These are phyloP conservation scores for Stichodactyla mertensii DNA, from an alignment of 64 coral and sea anemone genomes.

Conservation along the genomic window DNA sequence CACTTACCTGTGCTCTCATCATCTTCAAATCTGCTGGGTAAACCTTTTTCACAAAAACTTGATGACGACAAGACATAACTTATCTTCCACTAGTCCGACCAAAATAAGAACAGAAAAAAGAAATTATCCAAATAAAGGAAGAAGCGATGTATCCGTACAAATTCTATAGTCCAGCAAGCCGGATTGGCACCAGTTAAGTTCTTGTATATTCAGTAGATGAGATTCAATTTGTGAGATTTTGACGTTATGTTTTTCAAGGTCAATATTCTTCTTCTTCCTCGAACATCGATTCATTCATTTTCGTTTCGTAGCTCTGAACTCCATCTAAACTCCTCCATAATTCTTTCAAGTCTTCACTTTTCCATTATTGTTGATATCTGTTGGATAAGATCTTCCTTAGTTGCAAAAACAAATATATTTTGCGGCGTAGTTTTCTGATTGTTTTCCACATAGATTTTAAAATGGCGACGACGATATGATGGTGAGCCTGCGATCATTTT, in stretches of 20 bases:
- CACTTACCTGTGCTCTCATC: conserved; percentile 11
- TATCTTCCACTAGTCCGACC: not conserved
- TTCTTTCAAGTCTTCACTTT: not conserved
- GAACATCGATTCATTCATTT: not conserved
- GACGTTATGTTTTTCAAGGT: not conserved
- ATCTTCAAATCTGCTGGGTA: conserved; percentile 3
- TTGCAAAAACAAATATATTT: not conserved
- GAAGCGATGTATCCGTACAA: not conserved
- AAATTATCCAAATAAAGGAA: not conserved
- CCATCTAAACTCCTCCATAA: not conserved
- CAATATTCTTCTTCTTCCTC: not conserved
- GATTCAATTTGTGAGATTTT: not conserved
- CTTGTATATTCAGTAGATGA: not conserved
- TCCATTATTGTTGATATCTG: not conserved
- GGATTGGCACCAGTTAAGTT: not conserved
- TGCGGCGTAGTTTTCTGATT: not conserved
- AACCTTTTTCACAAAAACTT: conserved; percentile 13
- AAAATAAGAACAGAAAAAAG: not conserved
- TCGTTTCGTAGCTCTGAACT: not conserved
- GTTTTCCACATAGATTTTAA: not conserved
- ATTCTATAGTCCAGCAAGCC: not conserved
- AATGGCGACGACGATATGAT: not conserved
- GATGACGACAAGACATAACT: conserved; percentile 20
- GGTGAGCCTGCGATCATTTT: not conserved
- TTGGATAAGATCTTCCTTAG: not conserved